A percentile compares a stretch with the other conserved stretches of the same genome.
Conservation (phyloP, 2,113 vertebrate genomes). For the Oryzias woworae region DNA sequence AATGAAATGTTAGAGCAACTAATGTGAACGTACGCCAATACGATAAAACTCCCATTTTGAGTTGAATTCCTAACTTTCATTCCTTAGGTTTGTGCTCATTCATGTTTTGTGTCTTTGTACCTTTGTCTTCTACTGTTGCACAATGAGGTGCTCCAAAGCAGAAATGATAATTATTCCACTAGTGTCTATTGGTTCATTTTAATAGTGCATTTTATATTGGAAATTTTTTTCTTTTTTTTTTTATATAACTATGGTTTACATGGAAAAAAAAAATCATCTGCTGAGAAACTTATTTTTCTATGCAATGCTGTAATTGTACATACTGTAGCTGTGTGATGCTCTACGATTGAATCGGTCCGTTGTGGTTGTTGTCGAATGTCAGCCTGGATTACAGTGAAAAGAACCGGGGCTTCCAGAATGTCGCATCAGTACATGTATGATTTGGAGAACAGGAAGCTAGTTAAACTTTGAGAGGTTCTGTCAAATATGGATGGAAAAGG, state of each 20-base stretch:
- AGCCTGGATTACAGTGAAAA: constrained; percentile 47
- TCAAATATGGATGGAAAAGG: constrained; percentile 43
- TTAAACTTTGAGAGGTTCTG: constrained; percentile 15
- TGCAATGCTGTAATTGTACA: constrained; percentile 79
- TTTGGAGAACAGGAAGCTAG: constrained; percentile 50
- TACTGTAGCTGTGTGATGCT: constrained; percentile 70
- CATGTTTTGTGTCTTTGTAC: constrained; percentile 41
- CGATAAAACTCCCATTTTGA: constrained; percentile 30
- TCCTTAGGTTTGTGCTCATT: constrained; percentile 60
- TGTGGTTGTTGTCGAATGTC: constrained; percentile 42
- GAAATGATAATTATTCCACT: constrained; percentile 47
- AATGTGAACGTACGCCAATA: constrained; percentile 66
- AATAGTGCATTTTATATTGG: constrained; percentile 72
- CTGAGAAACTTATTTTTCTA: constrained; percentile 81
- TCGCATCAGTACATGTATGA: constrained; percentile 46
- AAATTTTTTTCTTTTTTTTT: constrained; percentile 60
- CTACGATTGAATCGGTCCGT: constrained; percentile 54
- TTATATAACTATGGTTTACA: constrained; percentile 77
- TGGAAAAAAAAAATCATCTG: constrained; percentile 71
- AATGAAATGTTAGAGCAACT: constrained; percentile 20
- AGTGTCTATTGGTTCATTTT: constrained; percentile 62
- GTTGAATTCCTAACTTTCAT: constrained; percentile 61
- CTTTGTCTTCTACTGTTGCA: constrained; percentile 56
- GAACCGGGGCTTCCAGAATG: constrained; percentile 68
- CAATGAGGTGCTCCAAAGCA: constrained; percentile 64